Base-by-base conservation (phyloP, 2,797 vertebrate genomes). In the Danio tinwini region DNA sequence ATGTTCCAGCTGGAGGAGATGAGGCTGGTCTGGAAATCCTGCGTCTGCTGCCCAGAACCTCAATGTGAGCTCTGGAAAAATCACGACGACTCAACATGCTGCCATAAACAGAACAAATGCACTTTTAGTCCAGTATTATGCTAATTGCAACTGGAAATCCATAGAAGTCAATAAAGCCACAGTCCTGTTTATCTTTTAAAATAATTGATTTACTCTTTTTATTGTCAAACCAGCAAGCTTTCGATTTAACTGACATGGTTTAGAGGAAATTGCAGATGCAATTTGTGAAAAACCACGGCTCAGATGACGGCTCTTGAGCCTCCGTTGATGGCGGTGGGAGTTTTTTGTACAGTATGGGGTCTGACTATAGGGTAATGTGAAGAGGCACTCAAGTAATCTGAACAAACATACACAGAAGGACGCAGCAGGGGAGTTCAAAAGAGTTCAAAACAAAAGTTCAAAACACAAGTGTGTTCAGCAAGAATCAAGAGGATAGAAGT, bases 361-460 rank as follows among this genome's bases (percentile, higher is more conserved):
- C 68, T 62, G 56, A 39, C 14, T 68, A 69, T 47, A 53, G 45
- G 17, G 16, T 29, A 55, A 56, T 39, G 50, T 44, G 14, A 67
- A 75, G 73, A 87, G 84, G 39, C 73, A 79, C 87, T 91, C 88
- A 65, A 83, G 14, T 78, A 88, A 84, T 89, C 83, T 85, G 63
- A 82, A 50, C 42, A 73, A 82, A 85, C 53, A 39, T 3, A 5
- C 7, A 7, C 53, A 17, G 16, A 73, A 52, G 37, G 44, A 63
- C 14, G 21, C 17, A 13, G 19, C 49, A 47, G 55, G 6, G 42
- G n/a, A 74, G n/a, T 9, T 16, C 56, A 19, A 17, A 74, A 63
- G 2, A 8, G 44, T 40, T 74, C 21, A 44, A 74, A 74, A 73
- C 45, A 11, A 14, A 56, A 44, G 76, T 74, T 59, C 16, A 50